Base-by-base conservation (phyloP, 92 coral and sea anemone species). In the Porites evermanni region DNA sequence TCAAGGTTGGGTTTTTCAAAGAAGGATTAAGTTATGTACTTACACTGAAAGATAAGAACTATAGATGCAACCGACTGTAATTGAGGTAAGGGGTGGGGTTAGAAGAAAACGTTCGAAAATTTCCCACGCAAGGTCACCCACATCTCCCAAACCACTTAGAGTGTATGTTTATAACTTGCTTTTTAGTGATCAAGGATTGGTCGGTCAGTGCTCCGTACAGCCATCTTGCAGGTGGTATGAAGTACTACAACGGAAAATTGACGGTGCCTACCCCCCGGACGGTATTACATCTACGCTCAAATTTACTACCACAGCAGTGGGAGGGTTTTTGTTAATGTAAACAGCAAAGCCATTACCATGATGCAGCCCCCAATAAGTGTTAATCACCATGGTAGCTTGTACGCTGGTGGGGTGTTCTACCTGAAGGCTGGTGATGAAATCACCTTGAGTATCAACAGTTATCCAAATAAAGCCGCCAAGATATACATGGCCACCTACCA, bases 201-300 rank as follows among this genome's bases (percentile, higher is more conserved):
- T 19, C 23, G 8, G 0, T 38, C 29, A 18, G 0, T 4, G 72
- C 72, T 26, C 72, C 50, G 24, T 19, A 18, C 29, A 67, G 72
- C 17, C 72, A 67, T 67, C 29, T 67, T 9, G 50, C 47, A 67
- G 72, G 72, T 0, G 72, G 72, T 19, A 67, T 67, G 72, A 23
- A 7, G 29, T 67, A 67, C 29, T 6, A 67, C 13, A 2, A 67
- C 38, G 72, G 72, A 67, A 11, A n/a, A 29, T n/a, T 67, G 32
- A 20, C 32, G 21, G 51, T 67, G 72, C 72, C 72, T 11, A 12
- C 24, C 32, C 32, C 14, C 26, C 8, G 72, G 72, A 67, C 72
- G 50, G 29, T 67, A 67, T 11, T 67, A 67, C 72, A 67, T 67
- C 72, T 67, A 67, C 29, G 38, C 72, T 12, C 72, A 67, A 67